Percentiles rank a stretch among this genome's conserved stretches.
Conservation (phyloP, 1,140 invertebrate genomes). For the Holotrichia oblita region DNA sequence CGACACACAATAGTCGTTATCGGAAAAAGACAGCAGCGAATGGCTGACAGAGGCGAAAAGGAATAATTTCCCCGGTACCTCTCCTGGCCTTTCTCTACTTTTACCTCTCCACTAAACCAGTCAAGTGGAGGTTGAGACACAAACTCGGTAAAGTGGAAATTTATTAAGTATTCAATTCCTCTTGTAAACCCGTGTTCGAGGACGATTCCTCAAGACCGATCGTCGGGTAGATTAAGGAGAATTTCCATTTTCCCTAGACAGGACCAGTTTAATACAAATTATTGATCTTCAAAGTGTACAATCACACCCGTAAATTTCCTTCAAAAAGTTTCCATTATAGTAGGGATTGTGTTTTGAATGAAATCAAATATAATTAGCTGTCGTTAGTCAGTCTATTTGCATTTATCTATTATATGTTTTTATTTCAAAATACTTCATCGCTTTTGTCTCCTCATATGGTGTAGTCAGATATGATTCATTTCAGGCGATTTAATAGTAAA, state of each 20-base stretch:
- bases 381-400: too few relatives aligned
- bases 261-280: neutral
- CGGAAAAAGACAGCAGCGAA: neutral
- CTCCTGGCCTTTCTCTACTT: neutral
- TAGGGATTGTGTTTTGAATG: too few relatives aligned
- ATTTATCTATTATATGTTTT: too few relatives aligned
- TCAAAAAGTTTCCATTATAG: too few relatives aligned
- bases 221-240: neutral
- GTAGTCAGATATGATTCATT: too few relatives aligned
- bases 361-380: too few relatives aligned
- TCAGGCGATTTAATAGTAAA: too few relatives aligned
- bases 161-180: constrained; percentile 34
- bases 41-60: neutral
- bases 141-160: constrained; percentile 31
- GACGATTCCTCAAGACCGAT: neutral
- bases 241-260: neutral
- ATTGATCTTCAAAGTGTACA: too few relatives aligned
- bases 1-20: neutral
- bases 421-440: too few relatives aligned
- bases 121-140: constrained; percentile 18
- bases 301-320: too few relatives aligned
- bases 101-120: neutral
- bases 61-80: neutral
- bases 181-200: constrained; percentile 23
- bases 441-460: too few relatives aligned